Evolutionary conservation across 2,888 invertebrate species (phyloP).

Genomic region (Macrophya annulata): DNA sequence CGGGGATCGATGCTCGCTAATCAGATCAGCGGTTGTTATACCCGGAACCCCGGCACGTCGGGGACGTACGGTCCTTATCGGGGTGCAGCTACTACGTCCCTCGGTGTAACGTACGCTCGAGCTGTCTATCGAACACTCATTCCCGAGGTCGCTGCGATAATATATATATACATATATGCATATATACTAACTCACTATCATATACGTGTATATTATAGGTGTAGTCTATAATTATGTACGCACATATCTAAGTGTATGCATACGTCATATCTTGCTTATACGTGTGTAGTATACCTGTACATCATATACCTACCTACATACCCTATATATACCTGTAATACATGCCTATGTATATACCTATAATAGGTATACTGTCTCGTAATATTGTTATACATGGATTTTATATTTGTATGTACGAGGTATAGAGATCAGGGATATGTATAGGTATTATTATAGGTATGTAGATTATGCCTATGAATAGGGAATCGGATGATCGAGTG

Average conservation of each 20-base stretch:
- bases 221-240: not conserved
- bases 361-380: not conserved
- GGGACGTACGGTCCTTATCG: constrained; percentile 28
- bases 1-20: constrained; percentile 75
- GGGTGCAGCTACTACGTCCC: constrained; percentile 32
- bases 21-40: constrained; percentile 70
- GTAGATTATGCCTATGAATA: not conserved
- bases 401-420: not conserved
- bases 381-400: not conserved
- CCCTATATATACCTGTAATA: no score
- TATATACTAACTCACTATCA: not conserved
- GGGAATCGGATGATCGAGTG: constrained; percentile 25
- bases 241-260: not conserved
- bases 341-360: no score
- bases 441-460: not conserved
- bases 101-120: constrained; percentile 25
- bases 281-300: no score
- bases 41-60: constrained; percentile 41
- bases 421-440: not conserved
- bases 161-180: not conserved
- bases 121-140: constrained; percentile 28
- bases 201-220: not conserved
- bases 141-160: constrained; percentile 25
- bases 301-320: no score
- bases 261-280: no score